Evolutionary conservation across 2,797 vertebrate genomes (phyloP).

Genomic region (Oceanodroma leucorhoa): DNA sequence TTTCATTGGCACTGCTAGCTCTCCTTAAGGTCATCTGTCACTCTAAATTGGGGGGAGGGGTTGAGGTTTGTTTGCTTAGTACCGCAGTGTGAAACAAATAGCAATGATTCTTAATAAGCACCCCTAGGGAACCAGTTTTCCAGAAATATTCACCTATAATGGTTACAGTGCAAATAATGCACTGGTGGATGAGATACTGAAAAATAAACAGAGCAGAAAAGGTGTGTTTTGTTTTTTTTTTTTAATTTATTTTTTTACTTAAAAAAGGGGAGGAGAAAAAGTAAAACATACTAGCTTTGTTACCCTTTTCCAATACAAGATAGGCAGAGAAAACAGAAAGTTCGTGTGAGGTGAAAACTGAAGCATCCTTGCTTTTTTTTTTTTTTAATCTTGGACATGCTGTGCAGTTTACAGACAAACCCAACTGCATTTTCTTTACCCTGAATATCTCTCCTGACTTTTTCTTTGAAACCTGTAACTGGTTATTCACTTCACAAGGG

Average conservation of each 20-base stretch:
- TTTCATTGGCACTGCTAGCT: neutral
- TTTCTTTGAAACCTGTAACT: neutral
- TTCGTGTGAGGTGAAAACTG: neutral
- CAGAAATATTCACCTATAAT: neutral
- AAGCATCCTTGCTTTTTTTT: neutral
- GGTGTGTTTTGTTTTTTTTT: neutral
- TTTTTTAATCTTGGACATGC: neutral
- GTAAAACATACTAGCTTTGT: neutral
- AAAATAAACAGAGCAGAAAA: neutral
- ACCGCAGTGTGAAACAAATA: neutral
- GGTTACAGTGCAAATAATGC: neutral
- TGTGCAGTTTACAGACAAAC: neutral
- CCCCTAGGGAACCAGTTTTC: neutral
- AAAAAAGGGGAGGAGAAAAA: neutral
- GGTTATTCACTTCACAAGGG: neutral
- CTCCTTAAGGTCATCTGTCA: neutral
- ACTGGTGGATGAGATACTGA: neutral
- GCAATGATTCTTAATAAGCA: neutral
- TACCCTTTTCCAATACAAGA: neutral
- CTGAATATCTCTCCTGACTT: neutral
- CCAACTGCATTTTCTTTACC: neutral
- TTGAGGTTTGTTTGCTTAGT: constrained; percentile 18
- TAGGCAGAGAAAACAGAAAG: neutral
- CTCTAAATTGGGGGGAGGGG: neutral
- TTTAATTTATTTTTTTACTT: neutral